phyloP scores from a whole-genome alignment of 2,888 invertebrate species.

The Papilio protenor region DNA sequence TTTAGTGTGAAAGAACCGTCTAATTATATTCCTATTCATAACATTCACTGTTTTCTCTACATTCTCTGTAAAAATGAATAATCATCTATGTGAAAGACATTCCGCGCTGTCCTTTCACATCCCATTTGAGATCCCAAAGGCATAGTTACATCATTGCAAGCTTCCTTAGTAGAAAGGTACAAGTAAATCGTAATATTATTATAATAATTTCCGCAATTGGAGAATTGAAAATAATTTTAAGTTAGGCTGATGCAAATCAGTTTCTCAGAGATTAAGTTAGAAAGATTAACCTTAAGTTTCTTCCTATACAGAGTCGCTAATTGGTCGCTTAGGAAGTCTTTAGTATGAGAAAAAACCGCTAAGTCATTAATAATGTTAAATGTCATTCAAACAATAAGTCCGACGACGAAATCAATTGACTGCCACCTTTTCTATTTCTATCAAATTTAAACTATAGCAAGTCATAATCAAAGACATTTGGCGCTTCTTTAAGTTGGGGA shows the following conservation, averaged over 20 bases:
- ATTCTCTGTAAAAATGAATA: slow-evolving; percentile 30
- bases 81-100: slow-evolving; percentile 21
- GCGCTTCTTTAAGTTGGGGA: not conserved
- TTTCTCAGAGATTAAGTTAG: not conserved
- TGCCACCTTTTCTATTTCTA: no score
- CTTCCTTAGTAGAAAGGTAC: slow-evolving; percentile 11
- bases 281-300: not conserved
- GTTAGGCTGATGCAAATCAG: not conserved
- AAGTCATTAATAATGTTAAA: no score
- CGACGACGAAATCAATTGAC: no score
- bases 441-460: not conserved
- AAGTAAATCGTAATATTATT: not conserved
- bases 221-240: not conserved
- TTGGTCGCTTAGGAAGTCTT: no score
- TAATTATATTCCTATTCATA: not conserved
- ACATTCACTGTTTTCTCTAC: slow-evolving; percentile 28
- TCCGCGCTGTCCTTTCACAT: slow-evolving; percentile 30
- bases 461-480: not conserved
- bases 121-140: slow-evolving; percentile 15
- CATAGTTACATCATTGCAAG: not conserved
- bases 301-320: no score
- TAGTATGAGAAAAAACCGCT: no score
- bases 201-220: not conserved
- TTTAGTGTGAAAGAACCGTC: not conserved
- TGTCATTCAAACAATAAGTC: no score